Evolutionary conservation across 2,113 vertebrate genomes (phyloP).

Genomic region (Urocolius indicus): DNA sequence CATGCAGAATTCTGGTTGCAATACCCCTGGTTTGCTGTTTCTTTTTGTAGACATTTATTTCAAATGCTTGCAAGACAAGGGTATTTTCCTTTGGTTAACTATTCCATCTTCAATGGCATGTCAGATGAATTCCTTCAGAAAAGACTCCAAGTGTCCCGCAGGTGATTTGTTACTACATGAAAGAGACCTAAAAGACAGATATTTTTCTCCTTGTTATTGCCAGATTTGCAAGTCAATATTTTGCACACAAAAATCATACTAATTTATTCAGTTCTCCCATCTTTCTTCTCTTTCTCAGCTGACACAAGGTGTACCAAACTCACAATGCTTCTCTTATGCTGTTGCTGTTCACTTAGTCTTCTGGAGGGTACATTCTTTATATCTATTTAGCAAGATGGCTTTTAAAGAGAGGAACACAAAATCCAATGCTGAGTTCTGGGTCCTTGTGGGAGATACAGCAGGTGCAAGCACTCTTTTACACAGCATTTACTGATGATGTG

Average conservation of each 20-base stretch:
- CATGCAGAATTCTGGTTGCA: neutral
- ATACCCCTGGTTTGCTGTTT: neutral
- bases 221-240: neutral
- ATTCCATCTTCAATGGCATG: neutral
- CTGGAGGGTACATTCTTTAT: slow-evolving; percentile 14
- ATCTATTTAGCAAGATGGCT: slow-evolving; percentile 18
- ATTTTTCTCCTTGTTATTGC: neutral
- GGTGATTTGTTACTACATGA: neutral
- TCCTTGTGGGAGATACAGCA: slow-evolving; percentile 1
- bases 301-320: neutral
- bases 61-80: neutral
- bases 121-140: neutral
- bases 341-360: slow-evolving; percentile 8
- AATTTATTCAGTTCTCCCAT: slow-evolving; percentile 32
- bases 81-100: neutral
- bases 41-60: neutral
- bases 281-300: slow-evolving; percentile 20
- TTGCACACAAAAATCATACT: neutral
- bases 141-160: neutral
- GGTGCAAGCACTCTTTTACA: slow-evolving; percentile 40
- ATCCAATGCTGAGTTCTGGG: neutral
- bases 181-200: neutral
- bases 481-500: neutral
- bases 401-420: slow-evolving; percentile 61
- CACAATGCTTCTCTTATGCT: neutral